Evolutionary conservation across 2,797 vertebrate species (phyloP), one percentile per base, ranked within the genome.

Genomic region (Gadopsis marmoratus): DNA sequence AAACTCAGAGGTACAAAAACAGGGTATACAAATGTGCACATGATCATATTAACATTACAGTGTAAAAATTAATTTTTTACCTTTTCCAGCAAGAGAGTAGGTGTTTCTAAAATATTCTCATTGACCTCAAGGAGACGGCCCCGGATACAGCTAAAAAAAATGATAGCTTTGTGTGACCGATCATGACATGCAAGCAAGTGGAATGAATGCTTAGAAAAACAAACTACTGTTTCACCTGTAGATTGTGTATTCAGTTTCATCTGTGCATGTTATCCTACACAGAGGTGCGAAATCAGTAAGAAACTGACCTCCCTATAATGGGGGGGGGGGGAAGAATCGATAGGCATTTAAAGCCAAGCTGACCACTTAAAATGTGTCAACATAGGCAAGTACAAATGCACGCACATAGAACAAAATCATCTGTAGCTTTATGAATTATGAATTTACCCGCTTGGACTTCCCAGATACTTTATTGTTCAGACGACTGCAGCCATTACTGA

Each of bases 391-490:
- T 47, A 67, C 4, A 71, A 13, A 74, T 23, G 0, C 1, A 2
- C 51, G 2, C 7, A 45, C 10, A 37, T 5, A 16, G 4, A 56
- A 0, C 5, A 68, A 55, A 76, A 67, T 41, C 2, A 72, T 41
- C 4, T 11, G 29, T 33, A 64, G 41, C 33, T 53, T 39, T 4
- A 19, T 26, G 4, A 55, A 45, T 4, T 3, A 17, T 59, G 9
- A 55, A 59, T 8, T 86, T 95, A 99, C 98, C 96, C 97, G 93
- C 91, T 99, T 99, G 62, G 97, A 98, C 74, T 99, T 99, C 66
- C 98, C 98, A 45, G 97, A 98, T 19, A 99, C 98, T 92, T 97
- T 99, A 90, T 99, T 99, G 78, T 97, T 95, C 54, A 99, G 96
- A 13, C 98, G 96, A 93, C 97, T 99, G 93, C 98, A 99, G 86